Evolutionary conservation across 2,888 invertebrate species (phyloP), one percentile per base, ranked within the genome.

Genomic region (Dioctria rufipes): DNA sequence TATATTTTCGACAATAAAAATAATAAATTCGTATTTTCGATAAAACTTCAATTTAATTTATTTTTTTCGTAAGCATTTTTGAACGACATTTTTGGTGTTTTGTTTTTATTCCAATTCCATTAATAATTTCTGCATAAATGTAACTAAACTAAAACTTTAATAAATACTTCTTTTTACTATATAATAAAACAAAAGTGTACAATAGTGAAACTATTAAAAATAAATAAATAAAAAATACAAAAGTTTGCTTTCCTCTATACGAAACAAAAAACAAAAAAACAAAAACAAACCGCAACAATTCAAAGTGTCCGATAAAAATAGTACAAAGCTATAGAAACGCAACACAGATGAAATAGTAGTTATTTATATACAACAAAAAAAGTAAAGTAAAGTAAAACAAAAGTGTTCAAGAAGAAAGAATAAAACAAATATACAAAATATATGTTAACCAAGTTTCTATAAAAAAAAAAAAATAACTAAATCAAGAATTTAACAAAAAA

Each of bases 231-330:
- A 65, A 77, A 79, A 81, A 82, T 43, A 51, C 6, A 39, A 9
- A 73, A 73, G 25, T 73, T 73, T 42, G 42, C 37, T 42, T 60
- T 73, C 73, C 73, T 73, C 73, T 58, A 58, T 51, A 73, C 61
- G 37, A 25, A 25, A 25, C 25, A 25, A 25, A 25, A 25, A 25
- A 25, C n/a, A n/a, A 25, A 0, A 25, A 25, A 25, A 25, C 25
- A 25, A 25, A 83, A 83, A 82, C 83, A 83, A 84, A 85, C 85
- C 85, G 84, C 85, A 85, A 85, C 85, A 85, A 82, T 86, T 85
- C 85, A 86, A 83, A 84, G 81, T 86, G 82, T 82, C 80, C 82
- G 80, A 82, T 85, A 83, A 84, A 85, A 85, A 84, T 85, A 85
- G 83, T 78, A 86, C 84, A 85, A 84, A 84, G 80, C 84, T 84